Conservation (phyloP, 1,140 invertebrate genomes). For the Dendroctonus valens region DNA sequence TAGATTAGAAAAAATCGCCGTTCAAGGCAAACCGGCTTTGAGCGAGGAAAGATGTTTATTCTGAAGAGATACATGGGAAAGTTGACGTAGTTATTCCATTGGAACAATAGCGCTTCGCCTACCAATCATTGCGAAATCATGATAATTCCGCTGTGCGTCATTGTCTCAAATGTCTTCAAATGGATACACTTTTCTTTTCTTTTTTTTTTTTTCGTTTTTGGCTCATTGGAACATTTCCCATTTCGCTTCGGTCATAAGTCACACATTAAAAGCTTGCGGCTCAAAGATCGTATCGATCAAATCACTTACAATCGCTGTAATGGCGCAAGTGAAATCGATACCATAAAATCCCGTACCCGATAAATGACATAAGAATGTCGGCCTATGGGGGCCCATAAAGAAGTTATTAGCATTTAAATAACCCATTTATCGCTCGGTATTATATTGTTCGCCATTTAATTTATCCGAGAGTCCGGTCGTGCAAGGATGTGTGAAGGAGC, state of each 20-base stretch:
- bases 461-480: constrained; percentile 12
- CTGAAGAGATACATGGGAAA: constrained; percentile 5
- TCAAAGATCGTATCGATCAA: constrained; percentile 5
- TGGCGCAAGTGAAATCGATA: constrained; percentile 16
- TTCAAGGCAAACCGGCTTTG: constrained; percentile 7
- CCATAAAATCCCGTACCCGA: constrained; percentile 9
- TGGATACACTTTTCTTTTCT: no score
- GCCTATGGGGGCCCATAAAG: constrained; percentile 21
- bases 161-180: no score
- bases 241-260: background rate
- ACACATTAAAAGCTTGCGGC: constrained; percentile 8
- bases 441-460: constrained; percentile 19
- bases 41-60: constrained; percentile 11
- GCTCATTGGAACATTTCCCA: no score
- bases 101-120: constrained; percentile 8
- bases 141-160: background rate
- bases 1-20: background rate
- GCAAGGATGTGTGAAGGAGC: constrained; percentile 12
- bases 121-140: background rate
- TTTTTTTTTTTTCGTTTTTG: no score
- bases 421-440: constrained; percentile 21
- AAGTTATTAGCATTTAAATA: constrained; percentile 29
- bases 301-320: constrained; percentile 13
- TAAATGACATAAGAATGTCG: constrained; percentile 25
- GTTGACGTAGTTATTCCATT: constrained; percentile 4